Conservation (phyloP, 2,888 invertebrate species). For the Orthonevra nobilis region DNA sequence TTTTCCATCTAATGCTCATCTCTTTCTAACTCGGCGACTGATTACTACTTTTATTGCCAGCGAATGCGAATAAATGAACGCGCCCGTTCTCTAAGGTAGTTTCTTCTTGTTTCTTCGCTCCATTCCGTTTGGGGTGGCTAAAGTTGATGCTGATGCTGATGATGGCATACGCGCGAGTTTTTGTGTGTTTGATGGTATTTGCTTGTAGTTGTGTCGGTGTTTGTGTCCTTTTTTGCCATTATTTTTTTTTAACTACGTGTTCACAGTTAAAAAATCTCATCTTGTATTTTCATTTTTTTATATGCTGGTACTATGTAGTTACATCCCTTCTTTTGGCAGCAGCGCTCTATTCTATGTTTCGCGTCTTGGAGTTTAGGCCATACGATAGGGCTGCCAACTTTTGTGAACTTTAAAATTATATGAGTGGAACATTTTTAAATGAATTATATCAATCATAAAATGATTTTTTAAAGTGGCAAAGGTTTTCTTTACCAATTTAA, state of each 20-base stretch:
- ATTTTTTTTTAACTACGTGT: slow-evolving; percentile 76
- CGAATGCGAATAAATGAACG: slow-evolving; percentile 72
- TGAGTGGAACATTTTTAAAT: too few species aligned
- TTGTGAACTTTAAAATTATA: too few species aligned
- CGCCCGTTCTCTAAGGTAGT: slow-evolving; percentile 75
- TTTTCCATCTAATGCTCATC: slow-evolving; percentile 78
- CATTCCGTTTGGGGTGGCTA: slow-evolving; percentile 63
- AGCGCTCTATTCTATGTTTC: slow-evolving; percentile 68
- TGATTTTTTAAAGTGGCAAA: too few species aligned
- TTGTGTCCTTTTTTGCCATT: slow-evolving; percentile 71
- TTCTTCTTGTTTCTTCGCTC: slow-evolving; percentile 69
- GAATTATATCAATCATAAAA: too few species aligned
- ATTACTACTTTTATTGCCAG: slow-evolving; percentile 80
- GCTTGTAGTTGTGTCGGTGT: slow-evolving; percentile 46
- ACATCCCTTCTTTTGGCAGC: slow-evolving; percentile 69
- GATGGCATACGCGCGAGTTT: slow-evolving; percentile 52
- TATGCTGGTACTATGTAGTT: slow-evolving; percentile 71
- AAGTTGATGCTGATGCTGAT: too few species aligned
- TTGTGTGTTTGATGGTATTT: slow-evolving; percentile 18
- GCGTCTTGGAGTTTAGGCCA: slow-evolving; percentile 61
- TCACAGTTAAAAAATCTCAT: slow-evolving; percentile 77
- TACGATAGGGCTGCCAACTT: slow-evolving; percentile 47
- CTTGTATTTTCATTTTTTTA: slow-evolving; percentile 72
- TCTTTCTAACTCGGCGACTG: slow-evolving; percentile 80
- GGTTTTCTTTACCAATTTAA: too few species aligned